These are phyloP conservation scores for Acanthosepion pharaonis DNA, from an alignment of 2,888 invertebrate species.

Conservation along the genomic window DNA sequence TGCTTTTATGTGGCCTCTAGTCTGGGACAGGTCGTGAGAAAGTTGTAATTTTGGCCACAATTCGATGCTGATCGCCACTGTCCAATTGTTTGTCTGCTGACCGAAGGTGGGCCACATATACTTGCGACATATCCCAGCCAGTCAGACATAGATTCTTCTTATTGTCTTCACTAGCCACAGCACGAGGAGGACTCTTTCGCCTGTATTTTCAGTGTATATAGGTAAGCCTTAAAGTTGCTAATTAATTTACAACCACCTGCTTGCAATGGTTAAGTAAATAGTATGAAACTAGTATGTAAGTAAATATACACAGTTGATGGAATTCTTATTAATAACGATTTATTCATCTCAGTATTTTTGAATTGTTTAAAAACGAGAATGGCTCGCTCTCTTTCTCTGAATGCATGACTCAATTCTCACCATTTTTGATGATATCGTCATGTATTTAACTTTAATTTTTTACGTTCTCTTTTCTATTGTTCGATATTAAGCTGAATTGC, in stretches of 20 bases:
- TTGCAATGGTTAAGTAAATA: background rate
- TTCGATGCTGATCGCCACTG: background rate
- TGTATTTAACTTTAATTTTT: background rate
- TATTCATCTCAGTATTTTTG: background rate
- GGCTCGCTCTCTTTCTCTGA: background rate
- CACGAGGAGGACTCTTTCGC: conserved; percentile 33
- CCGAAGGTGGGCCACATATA: background rate
- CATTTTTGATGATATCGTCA: conserved; percentile 15
- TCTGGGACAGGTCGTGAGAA: background rate
- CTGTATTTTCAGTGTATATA: background rate
- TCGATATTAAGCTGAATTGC: background rate
- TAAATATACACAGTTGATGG: background rate
- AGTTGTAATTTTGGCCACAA: background rate
- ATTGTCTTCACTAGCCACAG: background rate
- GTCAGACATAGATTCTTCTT: conserved; percentile 33
- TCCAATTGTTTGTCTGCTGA: conserved; percentile 33
- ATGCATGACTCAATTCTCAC: conserved; percentile 24
- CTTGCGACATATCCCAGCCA: conserved; percentile 6
- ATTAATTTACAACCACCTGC: conserved; percentile 23
- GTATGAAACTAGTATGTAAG: background rate
- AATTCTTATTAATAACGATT: background rate
- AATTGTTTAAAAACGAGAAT: background rate
- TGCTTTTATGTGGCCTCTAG: conserved; percentile 11
- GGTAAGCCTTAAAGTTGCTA: background rate
- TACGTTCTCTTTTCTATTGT: background rate